Conservation (phyloP, 2,888 invertebrate species). For the Caenorhabditis angaria region DNA sequence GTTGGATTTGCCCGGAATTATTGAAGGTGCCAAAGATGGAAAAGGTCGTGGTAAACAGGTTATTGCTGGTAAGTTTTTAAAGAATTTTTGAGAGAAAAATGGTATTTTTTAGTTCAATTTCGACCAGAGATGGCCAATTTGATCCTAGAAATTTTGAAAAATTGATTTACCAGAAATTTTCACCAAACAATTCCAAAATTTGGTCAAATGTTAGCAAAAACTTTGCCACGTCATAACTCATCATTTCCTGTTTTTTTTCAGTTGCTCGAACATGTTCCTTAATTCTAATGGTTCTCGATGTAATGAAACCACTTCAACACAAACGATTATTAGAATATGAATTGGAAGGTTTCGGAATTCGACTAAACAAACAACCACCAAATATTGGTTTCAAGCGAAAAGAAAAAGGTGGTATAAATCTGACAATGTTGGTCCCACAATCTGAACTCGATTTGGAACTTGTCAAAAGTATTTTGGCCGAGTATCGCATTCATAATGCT, state of each 20-base stretch:
- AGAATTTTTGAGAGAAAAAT: neutral
- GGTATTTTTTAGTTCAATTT: no score
- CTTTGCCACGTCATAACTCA: no score
- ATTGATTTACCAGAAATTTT: neutral
- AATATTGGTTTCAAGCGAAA: constrained; percentile 94
- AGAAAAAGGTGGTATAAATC: constrained; percentile 97
- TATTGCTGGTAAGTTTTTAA: constrained; percentile 79
- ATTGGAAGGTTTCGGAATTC: constrained; percentile 96
- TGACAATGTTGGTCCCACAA: constrained; percentile 87
- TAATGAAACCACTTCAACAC: constrained; percentile 94
- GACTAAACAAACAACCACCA: constrained; percentile 93
- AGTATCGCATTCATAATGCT: constrained; percentile 98
- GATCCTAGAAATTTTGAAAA: constrained; percentile 2
- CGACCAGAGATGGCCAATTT: no score
- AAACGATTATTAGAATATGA: constrained; percentile 91
- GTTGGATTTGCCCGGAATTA: constrained; percentile 97
- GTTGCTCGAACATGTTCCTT: constrained; percentile 97
- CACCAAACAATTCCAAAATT: neutral
- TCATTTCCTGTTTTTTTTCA: no score
- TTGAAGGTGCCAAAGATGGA: constrained; percentile 99
- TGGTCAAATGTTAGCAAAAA: constrained; percentile 6
- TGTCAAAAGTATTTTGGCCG: constrained; percentile 92
- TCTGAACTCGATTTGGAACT: constrained; percentile 91
- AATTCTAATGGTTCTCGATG: constrained; percentile 94
- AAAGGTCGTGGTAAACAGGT: constrained; percentile 77